Base-by-base conservation (phyloP, 2,888 invertebrate species). In the Dasypolia templi region DNA sequence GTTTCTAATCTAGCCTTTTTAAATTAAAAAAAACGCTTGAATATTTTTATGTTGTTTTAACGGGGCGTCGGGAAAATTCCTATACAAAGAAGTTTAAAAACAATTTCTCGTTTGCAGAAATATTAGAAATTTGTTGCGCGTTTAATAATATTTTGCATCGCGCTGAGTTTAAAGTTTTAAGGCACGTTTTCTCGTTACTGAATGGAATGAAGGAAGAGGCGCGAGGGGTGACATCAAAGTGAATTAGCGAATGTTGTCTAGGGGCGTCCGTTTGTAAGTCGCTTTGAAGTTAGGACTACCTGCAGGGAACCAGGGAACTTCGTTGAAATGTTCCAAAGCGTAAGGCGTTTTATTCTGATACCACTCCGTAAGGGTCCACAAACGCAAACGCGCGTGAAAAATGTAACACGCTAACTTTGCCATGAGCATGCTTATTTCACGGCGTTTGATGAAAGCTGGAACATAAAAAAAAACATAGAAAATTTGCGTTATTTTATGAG, bases 221-320 rank as follows among this genome's bases (percentile, higher is more conserved):
- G 88, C 84, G 90, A 90, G 92, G 94, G 93, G 92, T 89, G 91
- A 95, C 95, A 95, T 96, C 95, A 96, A 96, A 96, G 96, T 93
- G 95, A 96, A 96, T 96, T 96, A 96, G 93, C 94, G 94, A 95
- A 94, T 95, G 95, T 95, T 96, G 95, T 95, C 95, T 95, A 93
- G 94, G 95, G 95, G 96, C 94, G 95, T 95, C 95, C 94, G 94
- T 92, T 94, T 94, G 94, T 95, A 93, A 94, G 94, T 94, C 91
- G 94, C 95, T 96, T 96, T 96, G 95, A 95, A 94, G 94, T 95
- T 92, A 88, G 87, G 89, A 92, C 92, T 92, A 94, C 94, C 95
- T 93, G 93, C 92, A 91, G 94, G 39, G 39, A 39, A 39, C 39
- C 78, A 42, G 78, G 59, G 78, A 78, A 75, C 79, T 91, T 88